Evolutionary conservation across 1,140 invertebrate species (phyloP), one percentile per base, ranked within the genome.

Genomic region (Drosophila sp.): DNA sequence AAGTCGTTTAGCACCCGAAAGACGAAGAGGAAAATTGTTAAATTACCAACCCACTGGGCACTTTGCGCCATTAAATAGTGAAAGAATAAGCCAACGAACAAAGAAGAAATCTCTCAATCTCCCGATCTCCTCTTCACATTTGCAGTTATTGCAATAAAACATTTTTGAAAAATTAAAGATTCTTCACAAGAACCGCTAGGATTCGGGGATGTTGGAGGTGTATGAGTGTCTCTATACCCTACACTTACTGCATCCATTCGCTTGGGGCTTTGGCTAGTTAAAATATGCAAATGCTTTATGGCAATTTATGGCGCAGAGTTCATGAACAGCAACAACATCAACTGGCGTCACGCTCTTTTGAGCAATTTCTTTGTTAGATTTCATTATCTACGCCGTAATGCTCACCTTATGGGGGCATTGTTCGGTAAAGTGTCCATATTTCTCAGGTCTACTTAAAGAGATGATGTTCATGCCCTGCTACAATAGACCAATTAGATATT

Each of bases 251-350:
- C 44, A 50, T 50, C 8, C 25, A 11, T 50, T 25, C 27, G 44
- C 35, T 38, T 10, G 35, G 35, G 10, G 35, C 35, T 38, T 50
- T 50, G 6, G 44, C 23, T 50, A 50, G 44, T 50, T 50, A 50
- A 50, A 27, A 60, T 78, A 70, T 78, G 80, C 70, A 71, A 68
- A 68, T 68, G 56, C 68, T 54, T 70, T 62, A 67, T 79, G 83
- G 84, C 79, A 89, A 86, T 89, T 86, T 86, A 86, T 89, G 64
- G 79, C 84, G 35, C 79, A 86, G 84, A 86, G 83, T 86, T 86
- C 84, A 86, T 86, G 76, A 86, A 57, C 76, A 78, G 61, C 66
- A 78, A 69, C 7, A 33, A 10, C n/a, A 25, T 41, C 61, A 50
- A 50, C 38, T 35, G 8, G 58, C 82, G 82, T 86, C 76, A 86